These are phyloP conservation scores for Drosophila equinoxialis DNA, from an alignment of 1,140 invertebrate genomes.

Conservation along the genomic window DNA sequence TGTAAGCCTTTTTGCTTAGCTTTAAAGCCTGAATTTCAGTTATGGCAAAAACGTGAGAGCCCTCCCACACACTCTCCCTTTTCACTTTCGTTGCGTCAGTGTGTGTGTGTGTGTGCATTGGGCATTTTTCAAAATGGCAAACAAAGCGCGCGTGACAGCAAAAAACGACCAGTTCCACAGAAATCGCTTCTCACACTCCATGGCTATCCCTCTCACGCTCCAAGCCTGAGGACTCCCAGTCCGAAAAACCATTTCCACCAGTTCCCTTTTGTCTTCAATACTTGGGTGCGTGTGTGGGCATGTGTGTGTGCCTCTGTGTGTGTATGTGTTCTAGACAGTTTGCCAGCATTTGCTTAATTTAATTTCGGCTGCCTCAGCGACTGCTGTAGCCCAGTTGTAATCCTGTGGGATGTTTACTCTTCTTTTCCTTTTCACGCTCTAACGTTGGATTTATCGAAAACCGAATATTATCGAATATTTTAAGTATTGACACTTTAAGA, in stretches of 20 bases:
- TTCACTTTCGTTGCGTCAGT: not conserved
- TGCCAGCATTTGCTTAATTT: constrained; percentile 59
- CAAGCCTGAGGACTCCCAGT: constrained; percentile 37
- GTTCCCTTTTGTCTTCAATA: constrained; percentile 28
- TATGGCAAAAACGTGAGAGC: constrained; percentile 42
- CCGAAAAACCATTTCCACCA: constrained; percentile 39
- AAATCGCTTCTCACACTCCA: constrained; percentile 42
- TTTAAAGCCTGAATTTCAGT: constrained; percentile 53
- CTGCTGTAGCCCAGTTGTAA: not conserved
- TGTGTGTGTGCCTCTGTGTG: constrained; percentile 1
- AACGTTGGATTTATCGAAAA: too few species aligned
- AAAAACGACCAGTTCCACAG: constrained; percentile 44
- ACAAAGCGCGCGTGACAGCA: constrained; percentile 58
- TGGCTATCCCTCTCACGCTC: not conserved
- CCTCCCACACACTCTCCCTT: not conserved
- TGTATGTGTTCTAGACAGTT: constrained; percentile 35
- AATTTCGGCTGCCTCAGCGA: constrained; percentile 48
- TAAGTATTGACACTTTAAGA: constrained; percentile 31
- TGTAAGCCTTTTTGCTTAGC: constrained; percentile 27
- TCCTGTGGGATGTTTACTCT: too few species aligned
- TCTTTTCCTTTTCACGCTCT: too few species aligned
- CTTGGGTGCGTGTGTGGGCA: constrained; percentile 19
- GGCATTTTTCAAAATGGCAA: constrained; percentile 62
- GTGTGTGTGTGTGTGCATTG: constrained; percentile 32
- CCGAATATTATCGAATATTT: too few species aligned